Percentiles rank a stretch among this genome's conserved stretches.
Evolutionary conservation across 2,113 vertebrate genomes (phyloP).

Genomic region (Canis aureus): DNA sequence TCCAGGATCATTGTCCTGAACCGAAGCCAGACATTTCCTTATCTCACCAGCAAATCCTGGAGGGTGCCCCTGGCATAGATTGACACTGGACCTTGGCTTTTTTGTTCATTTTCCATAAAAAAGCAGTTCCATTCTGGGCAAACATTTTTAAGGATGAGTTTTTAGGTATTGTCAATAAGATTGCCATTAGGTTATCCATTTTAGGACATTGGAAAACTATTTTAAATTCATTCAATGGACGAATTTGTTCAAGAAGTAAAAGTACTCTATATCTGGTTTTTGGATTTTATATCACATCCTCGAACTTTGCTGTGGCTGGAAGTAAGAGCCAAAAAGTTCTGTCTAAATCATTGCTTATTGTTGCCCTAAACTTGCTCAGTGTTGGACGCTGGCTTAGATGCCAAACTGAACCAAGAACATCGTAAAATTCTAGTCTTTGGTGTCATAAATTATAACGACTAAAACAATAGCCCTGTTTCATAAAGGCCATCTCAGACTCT

Average conservation of each 20-base stretch:
- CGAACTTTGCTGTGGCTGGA: background rate
- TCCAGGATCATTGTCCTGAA: too few relatives aligned
- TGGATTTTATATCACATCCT: background rate
- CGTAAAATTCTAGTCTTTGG: background rate
- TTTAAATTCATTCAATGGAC: background rate
- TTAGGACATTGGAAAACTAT: background rate
- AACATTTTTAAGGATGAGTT: background rate
- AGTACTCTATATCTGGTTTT: background rate
- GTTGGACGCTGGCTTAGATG: background rate
- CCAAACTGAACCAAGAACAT: background rate
- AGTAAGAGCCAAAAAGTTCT: background rate
- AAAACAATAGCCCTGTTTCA: background rate
- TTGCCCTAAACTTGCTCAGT: background rate
- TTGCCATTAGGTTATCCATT: background rate
- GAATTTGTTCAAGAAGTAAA: constrained; percentile 14
- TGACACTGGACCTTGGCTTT: background rate
- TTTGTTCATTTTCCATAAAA: background rate
- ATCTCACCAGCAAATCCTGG: background rate
- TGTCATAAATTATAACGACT: background rate
- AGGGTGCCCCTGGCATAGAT: background rate
- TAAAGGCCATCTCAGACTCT: background rate
- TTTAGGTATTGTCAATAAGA: background rate
- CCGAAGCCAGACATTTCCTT: too few relatives aligned
- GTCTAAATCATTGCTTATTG: background rate
- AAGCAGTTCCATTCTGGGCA: background rate